phyloP scores from a whole-genome alignment of 1,140 invertebrate species.

The Elymnias hypermnestra region DNA sequence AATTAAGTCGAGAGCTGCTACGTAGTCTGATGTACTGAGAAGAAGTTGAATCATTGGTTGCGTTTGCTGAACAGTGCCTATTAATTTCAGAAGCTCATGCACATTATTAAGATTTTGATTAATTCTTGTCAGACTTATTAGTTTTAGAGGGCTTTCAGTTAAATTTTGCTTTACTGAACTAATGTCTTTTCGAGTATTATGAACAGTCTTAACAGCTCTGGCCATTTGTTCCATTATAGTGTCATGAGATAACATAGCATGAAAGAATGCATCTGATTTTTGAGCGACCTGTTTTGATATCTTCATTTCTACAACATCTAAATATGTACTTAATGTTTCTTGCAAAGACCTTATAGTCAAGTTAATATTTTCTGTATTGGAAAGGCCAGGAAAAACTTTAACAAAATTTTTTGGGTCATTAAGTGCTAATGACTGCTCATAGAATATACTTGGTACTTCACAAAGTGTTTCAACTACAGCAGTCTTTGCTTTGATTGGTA shows the following conservation, averaged over 20 bases:
- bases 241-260: slow-evolving; percentile 97
- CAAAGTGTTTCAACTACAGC: slow-evolving; percentile 56
- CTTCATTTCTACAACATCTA: slow-evolving; percentile 96
- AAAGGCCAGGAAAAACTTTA: slow-evolving; percentile 86
- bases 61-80: slow-evolving; percentile 97
- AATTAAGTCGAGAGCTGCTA: slow-evolving; percentile 97
- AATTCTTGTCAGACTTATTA: slow-evolving; percentile 82
- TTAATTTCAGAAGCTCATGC: slow-evolving; percentile 89
- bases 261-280: slow-evolving; percentile 97
- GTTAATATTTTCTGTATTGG: slow-evolving; percentile 59
- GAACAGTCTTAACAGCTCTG: slow-evolving; percentile 87
- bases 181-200: slow-evolving; percentile 82
- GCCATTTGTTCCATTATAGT: slow-evolving; percentile 92
- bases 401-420: slow-evolving; percentile 90
- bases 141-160: slow-evolving; percentile 87
- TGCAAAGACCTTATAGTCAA: slow-evolving; percentile 72
- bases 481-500: slow-evolving; percentile 45
- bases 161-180: slow-evolving; percentile 86
- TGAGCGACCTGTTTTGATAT: slow-evolving; percentile 97
- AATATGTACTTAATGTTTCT: slow-evolving; percentile 91
- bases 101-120: slow-evolving; percentile 80
- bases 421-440: slow-evolving; percentile 88
- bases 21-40: slow-evolving; percentile 97
- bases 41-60: slow-evolving; percentile 97
- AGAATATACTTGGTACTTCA: slow-evolving; percentile 91